These are phyloP conservation scores for Papilio protenor DNA, from an alignment of 2,888 invertebrate species.

Conservation along the genomic window DNA sequence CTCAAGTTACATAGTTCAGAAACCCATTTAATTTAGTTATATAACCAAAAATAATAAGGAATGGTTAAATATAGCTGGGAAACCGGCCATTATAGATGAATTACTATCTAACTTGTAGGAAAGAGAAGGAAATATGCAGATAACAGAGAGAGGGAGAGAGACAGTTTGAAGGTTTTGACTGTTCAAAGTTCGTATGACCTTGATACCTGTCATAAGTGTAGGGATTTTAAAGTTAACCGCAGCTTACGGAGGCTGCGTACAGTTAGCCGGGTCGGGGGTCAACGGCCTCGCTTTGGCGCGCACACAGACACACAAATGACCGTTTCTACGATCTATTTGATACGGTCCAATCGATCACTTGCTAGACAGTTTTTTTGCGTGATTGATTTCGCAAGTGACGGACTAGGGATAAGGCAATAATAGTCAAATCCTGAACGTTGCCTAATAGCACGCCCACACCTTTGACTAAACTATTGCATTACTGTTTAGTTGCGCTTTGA, in stretches of 20 bases:
- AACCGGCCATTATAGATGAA: too few species aligned
- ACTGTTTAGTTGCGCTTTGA: too few species aligned
- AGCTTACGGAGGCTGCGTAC: constrained; percentile 49
- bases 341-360: constrained; percentile 27
- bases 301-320: constrained; percentile 23
- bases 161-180: background rate
- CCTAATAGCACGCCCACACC: background rate
- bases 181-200: constrained; percentile 15
- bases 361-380: constrained; percentile 18
- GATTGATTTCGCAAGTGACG: constrained; percentile 1
- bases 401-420: background rate
- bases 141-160: too few species aligned
- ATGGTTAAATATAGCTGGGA: too few species aligned
- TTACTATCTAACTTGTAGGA: too few species aligned
- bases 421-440: background rate
- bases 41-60: too few species aligned
- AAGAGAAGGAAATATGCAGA: too few species aligned
- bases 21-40: too few species aligned
- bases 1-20: too few species aligned
- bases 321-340: constrained; percentile 29
- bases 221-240: constrained; percentile 45
- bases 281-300: constrained; percentile 50
- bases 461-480: too few species aligned
- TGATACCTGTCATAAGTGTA: constrained; percentile 45
- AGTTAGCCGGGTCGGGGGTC: constrained; percentile 67